Evolutionary conservation across 2,888 invertebrate species (phyloP).

Genomic region (Steinernema carpocapsae): DNA sequence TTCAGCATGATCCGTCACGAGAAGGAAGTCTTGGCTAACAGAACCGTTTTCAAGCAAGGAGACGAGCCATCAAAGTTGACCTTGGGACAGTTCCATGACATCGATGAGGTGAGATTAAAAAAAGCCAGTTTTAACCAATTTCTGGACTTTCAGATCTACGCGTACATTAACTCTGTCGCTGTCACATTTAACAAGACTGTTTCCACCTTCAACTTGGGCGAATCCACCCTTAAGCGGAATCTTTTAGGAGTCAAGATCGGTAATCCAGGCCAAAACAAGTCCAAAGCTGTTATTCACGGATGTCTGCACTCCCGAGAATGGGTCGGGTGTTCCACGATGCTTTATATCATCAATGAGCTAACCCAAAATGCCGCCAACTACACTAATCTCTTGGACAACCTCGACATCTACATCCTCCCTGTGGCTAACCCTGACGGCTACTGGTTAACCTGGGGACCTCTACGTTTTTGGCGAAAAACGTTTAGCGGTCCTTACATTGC

Average conservation of each 20-base stretch:
- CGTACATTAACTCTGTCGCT: slow-evolving; percentile 39
- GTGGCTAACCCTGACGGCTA: no score
- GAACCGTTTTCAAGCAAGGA: no score
- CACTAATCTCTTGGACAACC: slow-evolving; percentile 8
- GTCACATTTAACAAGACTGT: neutral
- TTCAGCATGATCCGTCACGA: neutral
- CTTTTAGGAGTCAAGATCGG: slow-evolving; percentile 36
- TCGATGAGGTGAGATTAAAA: neutral
- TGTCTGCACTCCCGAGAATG: no score
- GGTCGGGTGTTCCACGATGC: no score
- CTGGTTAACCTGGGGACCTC: slow-evolving; percentile 31
- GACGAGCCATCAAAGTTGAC: slow-evolving; percentile 30
- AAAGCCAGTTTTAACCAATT: neutral
- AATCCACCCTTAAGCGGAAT: slow-evolving; percentile 4
- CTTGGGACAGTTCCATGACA: slow-evolving; percentile 32
- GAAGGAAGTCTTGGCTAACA: slow-evolving; percentile 33
- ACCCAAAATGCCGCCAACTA: slow-evolving; percentile 32
- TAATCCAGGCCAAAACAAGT: slow-evolving; percentile 35
- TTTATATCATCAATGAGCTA: slow-evolving; percentile 40
- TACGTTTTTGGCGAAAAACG: slow-evolving; percentile 46
- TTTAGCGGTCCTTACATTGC: slow-evolving; percentile 13
- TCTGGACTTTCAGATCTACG: slow-evolving; percentile 25
- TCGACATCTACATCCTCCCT: slow-evolving; percentile 41
- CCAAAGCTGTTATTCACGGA: slow-evolving; percentile 36
- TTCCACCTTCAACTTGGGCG: slow-evolving; percentile 1